Percentiles rank a stretch among this genome's conserved stretches.
These are phyloP conservation scores for Cheilosia impressa DNA, from an alignment of 2,888 invertebrate species.

Conservation along the genomic window DNA sequence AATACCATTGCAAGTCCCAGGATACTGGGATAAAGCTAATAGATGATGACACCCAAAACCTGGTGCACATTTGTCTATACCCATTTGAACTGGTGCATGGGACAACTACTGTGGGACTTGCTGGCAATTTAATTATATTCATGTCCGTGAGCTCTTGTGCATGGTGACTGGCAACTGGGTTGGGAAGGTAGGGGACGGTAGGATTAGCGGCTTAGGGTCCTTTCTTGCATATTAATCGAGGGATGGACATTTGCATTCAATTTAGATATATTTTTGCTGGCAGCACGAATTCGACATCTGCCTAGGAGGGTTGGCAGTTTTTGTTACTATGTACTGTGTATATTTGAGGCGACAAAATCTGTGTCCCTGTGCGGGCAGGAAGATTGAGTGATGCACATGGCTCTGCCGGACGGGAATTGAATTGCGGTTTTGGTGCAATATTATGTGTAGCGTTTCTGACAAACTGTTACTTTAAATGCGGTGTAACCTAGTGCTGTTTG, in stretches of 20 bases:
- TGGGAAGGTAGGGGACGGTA: neutral
- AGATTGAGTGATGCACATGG: neutral
- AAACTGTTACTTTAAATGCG: too few species aligned
- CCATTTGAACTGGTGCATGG: conserved; percentile 11
- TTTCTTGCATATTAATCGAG: conserved; percentile 60
- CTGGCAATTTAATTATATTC: conserved; percentile 66
- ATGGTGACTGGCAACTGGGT: neutral
- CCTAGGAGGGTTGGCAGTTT: neutral
- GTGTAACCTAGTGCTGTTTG: too few species aligned
- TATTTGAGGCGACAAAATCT: neutral
- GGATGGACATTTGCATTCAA: conserved; percentile 41
- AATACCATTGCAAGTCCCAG: conserved; percentile 15
- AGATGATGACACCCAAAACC: conserved; percentile 46
- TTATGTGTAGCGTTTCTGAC: too few species aligned
- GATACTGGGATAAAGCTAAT: conserved; percentile 33
- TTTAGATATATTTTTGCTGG: conserved; percentile 48
- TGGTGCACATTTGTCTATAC: conserved; percentile 45
- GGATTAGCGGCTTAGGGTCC: conserved; percentile 45
- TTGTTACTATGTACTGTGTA: too few species aligned
- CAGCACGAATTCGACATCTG: conserved; percentile 10
- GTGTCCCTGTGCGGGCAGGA: neutral
- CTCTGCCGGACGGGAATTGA: too few species aligned
- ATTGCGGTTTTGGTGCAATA: neutral
- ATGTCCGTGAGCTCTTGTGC: conserved; percentile 33
- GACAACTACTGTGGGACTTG: conserved; percentile 10